Conservation (phyloP, 2,797 vertebrate genomes). For the Agapornis canus region DNA sequence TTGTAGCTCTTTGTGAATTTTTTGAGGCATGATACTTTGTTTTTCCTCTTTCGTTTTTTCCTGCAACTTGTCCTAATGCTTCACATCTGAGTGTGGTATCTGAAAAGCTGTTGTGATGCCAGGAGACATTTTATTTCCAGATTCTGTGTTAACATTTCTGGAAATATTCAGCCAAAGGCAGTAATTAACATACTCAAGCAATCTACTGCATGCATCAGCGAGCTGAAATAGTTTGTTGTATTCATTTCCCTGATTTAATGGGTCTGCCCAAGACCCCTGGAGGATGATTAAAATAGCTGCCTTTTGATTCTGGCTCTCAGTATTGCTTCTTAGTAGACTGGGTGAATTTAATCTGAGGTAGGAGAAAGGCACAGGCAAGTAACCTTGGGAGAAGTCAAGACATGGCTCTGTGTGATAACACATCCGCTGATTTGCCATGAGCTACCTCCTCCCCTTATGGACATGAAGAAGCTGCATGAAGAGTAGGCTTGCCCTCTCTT, state of each 20-base stretch:
- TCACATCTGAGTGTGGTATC: neutral
- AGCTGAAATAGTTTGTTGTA: neutral
- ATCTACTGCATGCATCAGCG: neutral
- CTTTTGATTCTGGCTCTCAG: neutral
- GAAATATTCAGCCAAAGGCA: conserved; percentile 12
- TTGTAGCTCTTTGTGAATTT: neutral
- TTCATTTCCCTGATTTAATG: neutral
- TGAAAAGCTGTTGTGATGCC: neutral
- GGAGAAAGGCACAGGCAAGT: neutral
- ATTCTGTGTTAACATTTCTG: neutral
- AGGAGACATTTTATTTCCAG: neutral
- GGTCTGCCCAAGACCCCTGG: neutral
- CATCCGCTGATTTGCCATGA: neutral
- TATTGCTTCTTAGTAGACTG: neutral
- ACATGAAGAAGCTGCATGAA: neutral
- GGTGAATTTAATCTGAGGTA: neutral
- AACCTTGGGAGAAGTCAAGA: neutral
- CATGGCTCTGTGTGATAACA: fast-evolving
- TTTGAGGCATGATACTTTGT: fast-evolving
- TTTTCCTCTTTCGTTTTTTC: neutral
- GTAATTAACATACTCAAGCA: neutral
- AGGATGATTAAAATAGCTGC: neutral
- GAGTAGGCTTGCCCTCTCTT: fast-evolving
- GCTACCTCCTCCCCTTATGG: neutral
- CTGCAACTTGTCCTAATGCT: neutral